Percentiles rank a stretch among this genome's conserved stretches.
phyloP scores from a whole-genome alignment of 2,888 invertebrate species.

The Hyposoter didymator region DNA sequence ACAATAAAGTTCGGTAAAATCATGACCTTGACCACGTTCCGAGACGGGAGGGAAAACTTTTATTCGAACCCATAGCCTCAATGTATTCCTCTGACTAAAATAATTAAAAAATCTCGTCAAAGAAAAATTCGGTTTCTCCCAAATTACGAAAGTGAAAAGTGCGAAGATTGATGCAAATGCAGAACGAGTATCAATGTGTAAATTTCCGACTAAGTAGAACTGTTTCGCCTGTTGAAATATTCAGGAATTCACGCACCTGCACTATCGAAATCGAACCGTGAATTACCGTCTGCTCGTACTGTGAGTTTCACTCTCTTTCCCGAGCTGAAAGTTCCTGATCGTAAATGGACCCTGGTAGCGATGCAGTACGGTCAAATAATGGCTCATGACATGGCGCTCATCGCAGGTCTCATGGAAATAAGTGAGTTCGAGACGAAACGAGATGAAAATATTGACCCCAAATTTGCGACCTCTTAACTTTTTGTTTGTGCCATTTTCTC shows the following conservation, averaged over 20 bases:
- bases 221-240: conserved; percentile 26
- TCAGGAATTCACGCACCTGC: conserved; percentile 89
- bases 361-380: conserved; percentile 93
- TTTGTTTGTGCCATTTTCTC: not conserved
- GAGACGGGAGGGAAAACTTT: not conserved
- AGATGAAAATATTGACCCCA: not conserved
- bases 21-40: not conserved
- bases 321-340: conserved; percentile 89
- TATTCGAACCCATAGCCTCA: not conserved
- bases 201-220: not conserved
- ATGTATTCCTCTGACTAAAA: no score
- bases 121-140: not conserved
- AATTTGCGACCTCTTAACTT: not conserved
- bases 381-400: conserved; percentile 92
- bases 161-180: not conserved
- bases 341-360: conserved; percentile 90
- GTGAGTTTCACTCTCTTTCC: conserved; percentile 90
- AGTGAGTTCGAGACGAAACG: conserved; percentile 86
- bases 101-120: not conserved
- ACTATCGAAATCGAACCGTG: conserved; percentile 87
- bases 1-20: not conserved
- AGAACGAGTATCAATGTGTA: not conserved
- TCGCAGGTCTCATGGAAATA: conserved; percentile 90
- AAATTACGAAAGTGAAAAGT: not conserved
- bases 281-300: conserved; percentile 89